These are phyloP conservation scores for Andrena bucephala DNA, from an alignment of 2,888 invertebrate species.

Conservation along the genomic window DNA sequence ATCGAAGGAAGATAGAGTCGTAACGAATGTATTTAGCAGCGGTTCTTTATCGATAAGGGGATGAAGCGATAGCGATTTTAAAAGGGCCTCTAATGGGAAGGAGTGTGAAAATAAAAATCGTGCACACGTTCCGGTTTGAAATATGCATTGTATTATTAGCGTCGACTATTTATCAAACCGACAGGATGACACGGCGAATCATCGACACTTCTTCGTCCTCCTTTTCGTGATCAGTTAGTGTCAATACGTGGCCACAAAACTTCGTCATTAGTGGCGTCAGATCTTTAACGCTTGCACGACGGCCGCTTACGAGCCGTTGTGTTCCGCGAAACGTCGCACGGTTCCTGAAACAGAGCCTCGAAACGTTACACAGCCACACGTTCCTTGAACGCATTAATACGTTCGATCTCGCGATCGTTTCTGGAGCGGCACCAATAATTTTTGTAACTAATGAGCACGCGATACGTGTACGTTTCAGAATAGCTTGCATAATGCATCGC, in stretches of 20 bases:
- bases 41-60: conserved; percentile 7
- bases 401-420: conserved; percentile 46
- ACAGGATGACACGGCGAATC: conserved; percentile 60
- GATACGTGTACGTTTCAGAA: conserved; percentile 2
- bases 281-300: conserved; percentile 77
- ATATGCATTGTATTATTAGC: conserved; percentile 37
- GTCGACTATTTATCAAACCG: conserved; percentile 64
- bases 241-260: conserved; percentile 77
- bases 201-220: conserved; percentile 66
- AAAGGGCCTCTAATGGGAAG: conserved; percentile 1
- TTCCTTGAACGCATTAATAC: conserved; percentile 59
- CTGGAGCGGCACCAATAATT: conserved; percentile 46
- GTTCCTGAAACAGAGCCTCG: conserved; percentile 69
- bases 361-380: conserved; percentile 43
- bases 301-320: conserved; percentile 61
- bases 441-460: conserved; percentile 43
- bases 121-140: conserved; percentile 3
- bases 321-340: conserved; percentile 70
- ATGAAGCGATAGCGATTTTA: neutral
- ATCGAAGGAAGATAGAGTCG: neutral
- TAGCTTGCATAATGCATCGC: conserved; percentile 36
- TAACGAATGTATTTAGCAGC: conserved; percentile 5
- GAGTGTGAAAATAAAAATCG: neutral
- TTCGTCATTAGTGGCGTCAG: conserved; percentile 80
- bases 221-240: conserved; percentile 74